Base-by-base conservation (phyloP, 2,888 invertebrate genomes). In the Latheticus oryzae region DNA sequence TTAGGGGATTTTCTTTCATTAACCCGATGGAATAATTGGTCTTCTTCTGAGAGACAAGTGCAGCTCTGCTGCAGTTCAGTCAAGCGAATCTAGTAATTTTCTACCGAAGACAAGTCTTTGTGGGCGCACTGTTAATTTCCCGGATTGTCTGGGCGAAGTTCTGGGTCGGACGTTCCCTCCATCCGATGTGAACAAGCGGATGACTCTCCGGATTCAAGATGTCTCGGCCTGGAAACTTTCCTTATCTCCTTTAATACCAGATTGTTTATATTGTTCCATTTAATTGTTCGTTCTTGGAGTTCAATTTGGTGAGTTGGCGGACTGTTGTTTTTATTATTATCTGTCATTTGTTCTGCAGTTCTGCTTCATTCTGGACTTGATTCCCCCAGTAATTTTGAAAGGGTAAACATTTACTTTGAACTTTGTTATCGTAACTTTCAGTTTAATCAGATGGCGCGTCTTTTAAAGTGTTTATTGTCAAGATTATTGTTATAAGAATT, bases 191-290 rank as follows among this genome's bases (percentile, higher is more conserved):
- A 60, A 53, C 56, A 47, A 21, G 56, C 60, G 60, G 60, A 60
- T 60, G 60, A 45, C 40, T 48, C 52, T 35, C 42, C 53, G 50
- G 43, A 60, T 60, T 60, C 60, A 56, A 58, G 51, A 60, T 55
- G 60, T 55, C 60, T 60, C 37, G 33, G 48, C 40, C 50, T 54
- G 45, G 52, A 53, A 60, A 60, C 57, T 60, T 60, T 45, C 40
- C 60, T 59, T 60, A 58, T 60, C 56, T 58, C 38, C 43, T 50
- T 47, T 58, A 58, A 58, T 58, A 28, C 53, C 53, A 57, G 50
- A 60, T 60, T 60, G 60, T 60, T 57, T 60, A 58, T 60, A 58
- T 50, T 58, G 60, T 57, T 60, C 51, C 45, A 40, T 60, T 58
- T 60, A 60, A 60, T 60, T 60, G 57, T 57, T 54, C 47, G 16